A percentile compares a stretch with the other conserved stretches of the same genome.
Conservation (phyloP, 2,888 invertebrate species). For the Ophonus ardosiacus region DNA sequence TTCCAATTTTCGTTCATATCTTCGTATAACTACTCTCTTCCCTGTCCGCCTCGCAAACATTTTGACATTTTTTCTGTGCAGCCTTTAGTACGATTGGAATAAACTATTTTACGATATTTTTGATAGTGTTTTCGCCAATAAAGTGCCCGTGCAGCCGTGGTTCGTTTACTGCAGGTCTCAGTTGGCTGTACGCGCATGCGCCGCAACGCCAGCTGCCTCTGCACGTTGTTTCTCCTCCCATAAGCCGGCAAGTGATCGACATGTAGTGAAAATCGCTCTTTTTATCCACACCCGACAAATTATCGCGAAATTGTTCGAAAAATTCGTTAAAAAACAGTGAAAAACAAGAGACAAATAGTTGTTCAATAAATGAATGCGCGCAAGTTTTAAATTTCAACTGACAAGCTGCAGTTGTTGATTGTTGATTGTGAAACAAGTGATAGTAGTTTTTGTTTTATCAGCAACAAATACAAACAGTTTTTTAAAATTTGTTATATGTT, state of each 20-base stretch:
- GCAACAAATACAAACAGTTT: background rate
- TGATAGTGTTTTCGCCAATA: constrained; percentile 64
- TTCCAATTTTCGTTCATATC: background rate
- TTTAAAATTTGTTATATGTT: background rate
- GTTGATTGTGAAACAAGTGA: background rate
- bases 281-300: constrained; percentile 33
- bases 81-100: constrained; percentile 63
- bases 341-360: background rate
- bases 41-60: constrained; percentile 51
- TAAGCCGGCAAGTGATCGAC: constrained; percentile 61
- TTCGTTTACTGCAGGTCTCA: constrained; percentile 54
- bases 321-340: background rate
- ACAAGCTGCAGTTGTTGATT: background rate
- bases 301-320: background rate
- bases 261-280: constrained; percentile 56
- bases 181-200: constrained; percentile 49
- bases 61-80: constrained; percentile 61
- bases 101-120: constrained; percentile 65
- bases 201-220: constrained; percentile 28
- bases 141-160: constrained; percentile 56
- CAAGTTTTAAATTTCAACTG: background rate
- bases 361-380: background rate
- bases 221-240: constrained; percentile 62
- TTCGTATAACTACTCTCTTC: constrained; percentile 20
- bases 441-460: background rate